These are phyloP conservation scores for Rhagonycha fulva DNA, from an alignment of 2,888 invertebrate genomes.

Conservation along the genomic window DNA sequence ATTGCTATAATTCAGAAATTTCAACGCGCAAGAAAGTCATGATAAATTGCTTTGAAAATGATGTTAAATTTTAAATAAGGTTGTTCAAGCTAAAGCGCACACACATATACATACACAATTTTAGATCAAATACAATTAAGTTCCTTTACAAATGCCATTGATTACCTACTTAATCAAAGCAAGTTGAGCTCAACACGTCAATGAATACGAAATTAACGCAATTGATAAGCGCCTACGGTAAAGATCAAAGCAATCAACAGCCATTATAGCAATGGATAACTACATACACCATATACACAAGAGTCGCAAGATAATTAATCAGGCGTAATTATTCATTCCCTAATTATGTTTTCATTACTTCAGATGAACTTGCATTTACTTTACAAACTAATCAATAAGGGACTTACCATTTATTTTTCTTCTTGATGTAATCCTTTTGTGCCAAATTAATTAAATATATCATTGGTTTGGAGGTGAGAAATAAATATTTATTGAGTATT, in stretches of 20 bases:
- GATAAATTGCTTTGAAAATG: not conserved
- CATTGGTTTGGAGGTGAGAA: constrained; percentile 96
- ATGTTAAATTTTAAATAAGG: not conserved
- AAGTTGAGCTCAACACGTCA: constrained; percentile 16
- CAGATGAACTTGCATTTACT: constrained; percentile 42
- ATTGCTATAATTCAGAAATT: not conserved
- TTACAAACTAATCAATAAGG: not conserved
- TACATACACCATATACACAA: constrained; percentile 30
- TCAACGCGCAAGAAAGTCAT: not conserved
- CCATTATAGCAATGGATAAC: constrained; percentile 41
- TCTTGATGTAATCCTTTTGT: constrained; percentile 96
- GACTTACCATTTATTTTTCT: constrained; percentile 95
- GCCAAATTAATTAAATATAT: constrained; percentile 96
- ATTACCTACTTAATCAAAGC: constrained; percentile 33
- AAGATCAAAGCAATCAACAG: constrained; percentile 51
- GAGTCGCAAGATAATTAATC: constrained; percentile 38
- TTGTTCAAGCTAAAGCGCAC: not conserved
- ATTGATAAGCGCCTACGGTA: constrained; percentile 46
- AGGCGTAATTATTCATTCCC: not conserved
- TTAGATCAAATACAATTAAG: constrained; percentile 39
- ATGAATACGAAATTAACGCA: constrained; percentile 48
- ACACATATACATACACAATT: not conserved
- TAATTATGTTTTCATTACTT: constrained; percentile 32
- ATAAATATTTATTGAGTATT: constrained; percentile 92
- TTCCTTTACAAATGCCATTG: constrained; percentile 31